Evolutionary conservation across 2,113 vertebrate genomes (phyloP), one percentile per base, ranked within the genome.

Genomic region (Monarcha castaneiventris): DNA sequence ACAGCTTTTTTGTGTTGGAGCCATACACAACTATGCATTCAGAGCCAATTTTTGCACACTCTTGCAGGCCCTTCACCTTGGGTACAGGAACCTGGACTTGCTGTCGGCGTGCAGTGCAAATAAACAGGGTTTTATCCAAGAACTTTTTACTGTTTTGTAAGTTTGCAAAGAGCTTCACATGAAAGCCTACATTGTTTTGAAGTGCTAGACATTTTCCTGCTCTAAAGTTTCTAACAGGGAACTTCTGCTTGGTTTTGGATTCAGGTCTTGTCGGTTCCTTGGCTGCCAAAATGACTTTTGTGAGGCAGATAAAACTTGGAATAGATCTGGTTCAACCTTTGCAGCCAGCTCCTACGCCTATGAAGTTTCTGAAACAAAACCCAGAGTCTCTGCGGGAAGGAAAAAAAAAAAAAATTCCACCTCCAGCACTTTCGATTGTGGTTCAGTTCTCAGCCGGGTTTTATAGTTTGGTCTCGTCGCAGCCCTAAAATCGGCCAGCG

Each of bases 211-310:
- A 94, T 93, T 89, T 95, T 90, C 90, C 94, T 96, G 71, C 90
- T 96, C 92, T 84, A 89, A 94, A 94, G 95, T 96, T 96, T 96
- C 80, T 93, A 97, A 96, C 90, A 73, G 84, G 88, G 94, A 97
- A 96, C 96, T 97, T 97, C 96, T 97, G 96, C 84, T 95, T 94
- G 94, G 95, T 97, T 97, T 97, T 97, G 96, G 96, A 97, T 97
- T 96, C 95, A 93, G 95, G 96, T 97, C 96, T 95, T 96, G 94
- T 97, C 96, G 86, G 79, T 78, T 96, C 87, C 84, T 90, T 33
- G 90, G 93, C 94, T 96, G 96, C 93, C 96, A 95, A 97, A 96
- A 93, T 94, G 80, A 97, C 95, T 97, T 96, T 96, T 97, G 93
- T 96, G 87, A 97, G 85, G 95, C 95, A 96, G 93, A 96, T 96